Base-by-base conservation (phyloP, 2,888 invertebrate species). In the Glaucopsyche alexis region DNA sequence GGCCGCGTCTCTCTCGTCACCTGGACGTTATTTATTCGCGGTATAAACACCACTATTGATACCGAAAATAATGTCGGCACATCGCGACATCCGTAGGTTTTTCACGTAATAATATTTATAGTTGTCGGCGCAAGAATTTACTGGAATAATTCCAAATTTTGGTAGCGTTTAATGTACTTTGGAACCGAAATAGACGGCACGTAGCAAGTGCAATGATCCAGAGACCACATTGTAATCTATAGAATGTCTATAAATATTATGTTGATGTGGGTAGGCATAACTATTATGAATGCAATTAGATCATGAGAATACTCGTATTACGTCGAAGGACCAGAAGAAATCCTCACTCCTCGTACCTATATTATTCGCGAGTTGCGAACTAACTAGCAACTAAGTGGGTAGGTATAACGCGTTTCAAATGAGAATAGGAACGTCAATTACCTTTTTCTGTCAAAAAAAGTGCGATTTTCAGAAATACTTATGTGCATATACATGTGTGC, bases 141-240 rank as follows among this genome's bases (percentile, higher is more conserved):
- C 89, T 90, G 89, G 90, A 89, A 86, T 88, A 78, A 86, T 87
- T 89, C 89, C 90, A 90, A 86, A 70, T 71, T 71, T 74, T 49
- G 49, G 74, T 76, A 77, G 70, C 76, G 73, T 78, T 78, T 77
- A 76, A 75, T 77, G 73, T 74, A 76, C 66, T 75, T 71, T 64
- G 66, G 66, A 71, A 74, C 74, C 75, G 74, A 77, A 75, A 75
- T 77, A 77, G 72, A 69, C 7, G 66, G 67, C 60, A 50, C 52
- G 71, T 49, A 71, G 69, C n/a, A 64, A 72, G 75, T 74, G 73
- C 76, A 77, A 72, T 72, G 74, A 76, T 77, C 74, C 73, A 73
- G 70, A 69, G 60, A 71, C 45, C 52, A 72, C 52, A 64, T 73
- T 74, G 72, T 73, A 66, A 66, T 74, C 16, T 16, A 42, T 47